phyloP scores from a whole-genome alignment of 2,113 vertebrate species.

The Anser cygnoides region DNA sequence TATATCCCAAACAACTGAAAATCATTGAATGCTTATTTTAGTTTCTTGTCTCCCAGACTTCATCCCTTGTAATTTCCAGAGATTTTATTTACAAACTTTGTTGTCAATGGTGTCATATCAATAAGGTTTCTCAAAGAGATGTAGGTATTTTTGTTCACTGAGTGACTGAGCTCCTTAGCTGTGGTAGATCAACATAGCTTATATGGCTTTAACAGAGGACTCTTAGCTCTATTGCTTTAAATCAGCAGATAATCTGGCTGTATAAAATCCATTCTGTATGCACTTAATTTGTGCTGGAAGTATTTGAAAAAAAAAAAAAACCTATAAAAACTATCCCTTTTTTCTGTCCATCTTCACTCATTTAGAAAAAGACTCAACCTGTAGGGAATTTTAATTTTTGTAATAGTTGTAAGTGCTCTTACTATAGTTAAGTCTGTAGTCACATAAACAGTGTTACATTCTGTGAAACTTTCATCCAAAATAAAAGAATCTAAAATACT shows the following conservation, averaged over 20 bases:
- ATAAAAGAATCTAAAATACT: neutral
- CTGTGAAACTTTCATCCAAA: neutral
- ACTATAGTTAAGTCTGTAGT: neutral
- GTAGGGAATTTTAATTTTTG: neutral
- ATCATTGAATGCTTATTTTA: neutral
- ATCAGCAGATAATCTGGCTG: neutral
- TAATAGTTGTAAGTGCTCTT: neutral
- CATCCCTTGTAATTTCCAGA: neutral
- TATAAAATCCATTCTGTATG: neutral
- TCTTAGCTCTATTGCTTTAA: neutral
- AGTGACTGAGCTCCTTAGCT: neutral
- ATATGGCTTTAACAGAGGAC: neutral
- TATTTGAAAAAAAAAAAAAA: neutral
- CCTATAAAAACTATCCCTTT: rapidly evolving
- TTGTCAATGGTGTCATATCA: neutral
- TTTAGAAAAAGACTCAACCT: rapidly evolving
- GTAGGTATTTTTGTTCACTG: neutral
- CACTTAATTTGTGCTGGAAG: neutral
- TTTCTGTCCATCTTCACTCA: neutral
- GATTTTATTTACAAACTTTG: rapidly evolving
- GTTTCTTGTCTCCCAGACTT: neutral
- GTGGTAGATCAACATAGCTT: neutral
- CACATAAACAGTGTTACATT: neutral
- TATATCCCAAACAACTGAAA: neutral
- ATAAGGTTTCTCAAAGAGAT: neutral